A percentile compares a stretch with the other conserved stretches of the same genome.
These are phyloP conservation scores for Drosophila formosana DNA, from an alignment of 2,888 invertebrate genomes.

Conservation along the genomic window DNA sequence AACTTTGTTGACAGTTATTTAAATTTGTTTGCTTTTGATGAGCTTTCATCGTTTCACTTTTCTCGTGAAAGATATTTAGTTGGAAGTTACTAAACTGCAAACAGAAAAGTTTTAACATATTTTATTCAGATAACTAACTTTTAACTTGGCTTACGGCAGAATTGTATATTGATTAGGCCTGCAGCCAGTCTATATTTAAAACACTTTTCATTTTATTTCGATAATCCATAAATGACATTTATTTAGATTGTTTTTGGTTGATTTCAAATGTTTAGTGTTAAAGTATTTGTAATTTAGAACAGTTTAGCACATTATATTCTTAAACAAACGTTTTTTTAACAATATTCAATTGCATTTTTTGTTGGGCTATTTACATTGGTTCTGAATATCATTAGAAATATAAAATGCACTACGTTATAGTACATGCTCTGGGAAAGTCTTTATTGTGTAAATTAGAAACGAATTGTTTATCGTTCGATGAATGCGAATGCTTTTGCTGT, in stretches of 20 bases:
- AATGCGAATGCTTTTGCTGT: constrained; percentile 53
- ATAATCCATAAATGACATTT: constrained; percentile 39
- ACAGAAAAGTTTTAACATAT: background rate
- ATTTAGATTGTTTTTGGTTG: constrained; percentile 59
- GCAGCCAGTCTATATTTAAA: background rate
- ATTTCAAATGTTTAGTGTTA: constrained; percentile 36
- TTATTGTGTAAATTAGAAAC: constrained; percentile 16
- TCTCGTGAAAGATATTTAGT: background rate
- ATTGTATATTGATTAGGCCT: background rate
- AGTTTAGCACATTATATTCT: constrained; percentile 7
- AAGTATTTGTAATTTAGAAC: constrained; percentile 20
- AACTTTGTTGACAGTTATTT: constrained; percentile 59
- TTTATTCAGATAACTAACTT: background rate
- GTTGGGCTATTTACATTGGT: constrained; percentile 51
- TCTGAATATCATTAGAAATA: constrained; percentile 15
- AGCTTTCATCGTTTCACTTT: constrained; percentile 11
- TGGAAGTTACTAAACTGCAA: background rate
- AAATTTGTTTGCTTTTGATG: constrained; percentile 20
- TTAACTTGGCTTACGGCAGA: background rate
- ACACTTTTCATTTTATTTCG: constrained; percentile 15
- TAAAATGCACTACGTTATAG: constrained; percentile 28
- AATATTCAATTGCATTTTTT: constrained; percentile 9
- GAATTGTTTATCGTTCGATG: constrained; percentile 44
- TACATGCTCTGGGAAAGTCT: constrained; percentile 16
- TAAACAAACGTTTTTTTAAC: constrained; percentile 10